A percentile compares a stretch with the other conserved stretches of the same genome.
These are phyloP conservation scores for Antennarius maculatus DNA, from an alignment of 2,797 vertebrate genomes.

Conservation along the genomic window DNA sequence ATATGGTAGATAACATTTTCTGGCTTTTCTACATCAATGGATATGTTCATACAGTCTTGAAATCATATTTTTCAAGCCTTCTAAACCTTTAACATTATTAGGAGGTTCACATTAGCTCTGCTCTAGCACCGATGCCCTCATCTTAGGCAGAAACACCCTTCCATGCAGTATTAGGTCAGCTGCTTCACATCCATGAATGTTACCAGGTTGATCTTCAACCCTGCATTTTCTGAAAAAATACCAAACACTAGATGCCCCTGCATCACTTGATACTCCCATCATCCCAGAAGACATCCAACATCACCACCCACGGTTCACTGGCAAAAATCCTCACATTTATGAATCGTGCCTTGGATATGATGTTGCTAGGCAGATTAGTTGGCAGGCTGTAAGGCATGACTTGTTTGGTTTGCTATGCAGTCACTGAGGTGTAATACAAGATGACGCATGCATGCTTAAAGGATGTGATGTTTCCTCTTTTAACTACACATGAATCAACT, in stretches of 20 bases:
- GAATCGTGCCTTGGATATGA: constrained; percentile 51
- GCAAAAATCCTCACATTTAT: constrained; percentile 22
- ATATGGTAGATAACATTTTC: neutral
- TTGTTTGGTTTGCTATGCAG: constrained; percentile 48
- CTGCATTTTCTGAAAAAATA: neutral
- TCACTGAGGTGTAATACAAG: constrained; percentile 44
- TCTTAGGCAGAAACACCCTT: neutral
- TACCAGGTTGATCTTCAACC: neutral
- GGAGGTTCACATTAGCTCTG: neutral
- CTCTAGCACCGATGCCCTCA: neutral
- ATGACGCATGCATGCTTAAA: constrained; percentile 44
- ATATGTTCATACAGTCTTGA: neutral
- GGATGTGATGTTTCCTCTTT: constrained; percentile 45
- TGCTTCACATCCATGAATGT: constrained; percentile 1
- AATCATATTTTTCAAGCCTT: neutral
- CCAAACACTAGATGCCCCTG: too few relatives aligned
- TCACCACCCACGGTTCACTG: constrained; percentile 3
- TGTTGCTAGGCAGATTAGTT: constrained; percentile 73
- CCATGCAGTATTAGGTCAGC: constrained; percentile 7
- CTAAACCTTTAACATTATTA: neutral
- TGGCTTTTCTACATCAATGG: neutral
- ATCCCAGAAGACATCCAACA: constrained; percentile 28
- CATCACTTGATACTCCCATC: neutral
- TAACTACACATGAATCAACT: constrained; percentile 2
- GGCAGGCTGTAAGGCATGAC: constrained; percentile 35